These are phyloP conservation scores for Sesamia inferens DNA, from an alignment of 2,888 invertebrate species.

Conservation along the genomic window DNA sequence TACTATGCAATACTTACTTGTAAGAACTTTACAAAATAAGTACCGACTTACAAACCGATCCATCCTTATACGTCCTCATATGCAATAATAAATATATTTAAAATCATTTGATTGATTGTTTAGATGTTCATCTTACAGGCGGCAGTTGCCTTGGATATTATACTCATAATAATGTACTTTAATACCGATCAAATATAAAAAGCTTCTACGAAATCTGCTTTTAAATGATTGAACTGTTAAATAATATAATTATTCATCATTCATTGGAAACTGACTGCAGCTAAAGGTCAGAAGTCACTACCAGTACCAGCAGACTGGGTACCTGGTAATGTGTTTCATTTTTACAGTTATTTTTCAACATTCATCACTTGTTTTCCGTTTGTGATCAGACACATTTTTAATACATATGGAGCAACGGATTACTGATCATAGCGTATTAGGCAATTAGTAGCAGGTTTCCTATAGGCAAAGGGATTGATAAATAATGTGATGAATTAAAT, in stretches of 20 bases:
- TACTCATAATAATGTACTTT: constrained; percentile 42
- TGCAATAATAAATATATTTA: constrained; percentile 21
- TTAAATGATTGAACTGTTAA: constrained; percentile 34
- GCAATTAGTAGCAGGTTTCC: background rate
- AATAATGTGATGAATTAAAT: background rate
- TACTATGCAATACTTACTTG: background rate
- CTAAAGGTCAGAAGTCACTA: constrained; percentile 29
- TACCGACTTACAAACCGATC: constrained; percentile 2
- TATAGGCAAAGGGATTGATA: background rate
- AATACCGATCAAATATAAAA: constrained; percentile 27
- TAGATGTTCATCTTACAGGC: background rate
- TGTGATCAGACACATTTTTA: too few species aligned
- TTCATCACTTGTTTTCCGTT: too few species aligned
- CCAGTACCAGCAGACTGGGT: too few species aligned
- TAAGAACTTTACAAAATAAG: background rate
- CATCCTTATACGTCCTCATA: background rate
- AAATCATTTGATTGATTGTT: constrained; percentile 45
- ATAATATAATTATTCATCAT: constrained; percentile 34
- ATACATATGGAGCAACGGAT: too few species aligned
- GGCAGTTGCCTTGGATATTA: constrained; percentile 37
- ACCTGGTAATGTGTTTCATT: too few species aligned
- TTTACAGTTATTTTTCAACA: too few species aligned
- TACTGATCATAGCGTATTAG: too few species aligned
- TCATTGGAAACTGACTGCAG: constrained; percentile 12
- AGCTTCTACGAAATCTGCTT: constrained; percentile 24